Percentiles rank a stretch among this genome's conserved stretches.
Evolutionary conservation across 2,113 vertebrate species (phyloP).

Genomic region (Orycteropus afer): DNA sequence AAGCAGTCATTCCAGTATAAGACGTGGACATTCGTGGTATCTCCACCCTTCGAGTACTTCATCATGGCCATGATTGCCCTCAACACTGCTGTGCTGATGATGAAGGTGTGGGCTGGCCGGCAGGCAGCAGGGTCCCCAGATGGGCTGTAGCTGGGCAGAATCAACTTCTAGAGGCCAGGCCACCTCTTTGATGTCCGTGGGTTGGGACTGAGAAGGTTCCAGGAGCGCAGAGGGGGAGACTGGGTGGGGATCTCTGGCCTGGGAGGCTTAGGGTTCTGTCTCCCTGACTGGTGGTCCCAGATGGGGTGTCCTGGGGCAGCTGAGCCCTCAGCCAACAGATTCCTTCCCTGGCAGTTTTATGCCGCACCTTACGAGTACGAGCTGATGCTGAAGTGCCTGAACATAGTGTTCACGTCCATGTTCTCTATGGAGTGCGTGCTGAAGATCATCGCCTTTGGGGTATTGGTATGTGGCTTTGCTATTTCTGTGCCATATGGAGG

Average conservation of each 20-base stretch:
- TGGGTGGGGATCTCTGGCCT: background rate
- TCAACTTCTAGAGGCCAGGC: background rate
- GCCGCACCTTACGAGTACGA: slow-evolving; percentile 94
- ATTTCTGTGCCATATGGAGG: background rate
- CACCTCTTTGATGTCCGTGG: background rate
- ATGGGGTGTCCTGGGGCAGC: background rate
- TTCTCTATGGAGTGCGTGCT: slow-evolving; percentile 97
- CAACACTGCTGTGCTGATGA: slow-evolving; percentile 98
- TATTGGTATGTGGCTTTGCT: slow-evolving; percentile 88
- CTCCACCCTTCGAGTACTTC: slow-evolving; percentile 97
- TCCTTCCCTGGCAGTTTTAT: slow-evolving; percentile 89
- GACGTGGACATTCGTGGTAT: slow-evolving; percentile 98
- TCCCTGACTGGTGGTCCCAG: background rate
- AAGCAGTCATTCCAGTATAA: slow-evolving; percentile 97
- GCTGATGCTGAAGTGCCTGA: slow-evolving; percentile 96
- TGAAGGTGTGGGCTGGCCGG: slow-evolving; percentile 92
- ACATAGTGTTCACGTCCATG: slow-evolving; percentile 96
- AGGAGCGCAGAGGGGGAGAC: background rate
- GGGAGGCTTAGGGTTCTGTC: background rate
- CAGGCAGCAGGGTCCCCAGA: background rate
- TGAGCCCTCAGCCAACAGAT: accelerated
- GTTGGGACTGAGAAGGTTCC: background rate
- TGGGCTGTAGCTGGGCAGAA: no score
- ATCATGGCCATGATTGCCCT: slow-evolving; percentile 99
- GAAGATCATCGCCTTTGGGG: slow-evolving; percentile 97